phyloP scores from a whole-genome alignment of 2,888 invertebrate species.

The Troglohyphantes excavatus region DNA sequence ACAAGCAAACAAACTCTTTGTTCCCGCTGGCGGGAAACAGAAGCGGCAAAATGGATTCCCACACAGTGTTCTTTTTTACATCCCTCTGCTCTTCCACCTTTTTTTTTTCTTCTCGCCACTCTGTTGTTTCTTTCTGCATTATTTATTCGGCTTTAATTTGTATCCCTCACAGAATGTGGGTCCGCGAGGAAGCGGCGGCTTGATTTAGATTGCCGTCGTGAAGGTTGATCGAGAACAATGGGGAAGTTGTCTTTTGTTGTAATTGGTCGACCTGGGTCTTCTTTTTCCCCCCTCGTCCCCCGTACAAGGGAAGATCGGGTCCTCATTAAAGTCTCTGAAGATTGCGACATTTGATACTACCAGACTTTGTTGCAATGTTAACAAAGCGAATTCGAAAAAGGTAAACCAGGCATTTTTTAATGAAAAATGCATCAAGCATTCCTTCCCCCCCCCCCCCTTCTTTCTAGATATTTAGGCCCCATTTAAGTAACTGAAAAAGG shows the following conservation, averaged over 20 bases:
- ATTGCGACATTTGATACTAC: constrained; percentile 14
- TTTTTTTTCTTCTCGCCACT: background rate
- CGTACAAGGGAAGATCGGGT: background rate
- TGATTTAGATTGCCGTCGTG: constrained; percentile 67
- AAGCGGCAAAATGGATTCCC: constrained; percentile 70
- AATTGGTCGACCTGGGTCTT: constrained; percentile 14
- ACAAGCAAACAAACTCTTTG: constrained; percentile 75
- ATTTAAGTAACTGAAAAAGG: no score
- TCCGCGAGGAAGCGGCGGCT: constrained; percentile 15
- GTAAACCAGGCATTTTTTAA: no score
- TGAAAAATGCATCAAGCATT: no score
- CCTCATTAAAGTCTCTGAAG: background rate
- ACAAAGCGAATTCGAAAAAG: no score
- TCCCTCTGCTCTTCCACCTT: constrained; percentile 20
- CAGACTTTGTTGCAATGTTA: background rate
- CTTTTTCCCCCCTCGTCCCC: background rate
- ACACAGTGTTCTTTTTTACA: constrained; percentile 30
- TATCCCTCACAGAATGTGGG: constrained; percentile 34
- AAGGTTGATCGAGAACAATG: constrained; percentile 63
- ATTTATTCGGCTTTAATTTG: constrained; percentile 74
- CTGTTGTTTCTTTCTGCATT: constrained; percentile 30
- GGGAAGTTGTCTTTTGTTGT: constrained; percentile 57
- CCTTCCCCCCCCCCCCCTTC: no score
- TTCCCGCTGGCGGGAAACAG: constrained; percentile 34
- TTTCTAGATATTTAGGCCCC: no score